A percentile compares a stretch with the other conserved stretches of the same genome.
Conservation (phyloP, 2,113 vertebrate genomes). For the Hyperoodon ampullatus region DNA sequence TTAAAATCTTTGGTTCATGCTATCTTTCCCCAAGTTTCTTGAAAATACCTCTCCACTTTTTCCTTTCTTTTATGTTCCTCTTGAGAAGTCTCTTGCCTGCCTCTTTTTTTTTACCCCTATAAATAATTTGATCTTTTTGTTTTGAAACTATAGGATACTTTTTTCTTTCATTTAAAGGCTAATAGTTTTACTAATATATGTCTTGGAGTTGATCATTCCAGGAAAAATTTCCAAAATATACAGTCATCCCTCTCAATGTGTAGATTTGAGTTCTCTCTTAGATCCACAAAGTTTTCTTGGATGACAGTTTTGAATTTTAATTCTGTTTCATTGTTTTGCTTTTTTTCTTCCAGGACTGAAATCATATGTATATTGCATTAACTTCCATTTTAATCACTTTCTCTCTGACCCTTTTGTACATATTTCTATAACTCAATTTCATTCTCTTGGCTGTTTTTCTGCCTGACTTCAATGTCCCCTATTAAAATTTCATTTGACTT, state of each 20-base stretch:
- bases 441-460: neutral
- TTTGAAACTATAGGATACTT: neutral
- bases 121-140: neutral
- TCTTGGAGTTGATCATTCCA: neutral
- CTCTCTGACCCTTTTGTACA: neutral
- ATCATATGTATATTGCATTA: neutral
- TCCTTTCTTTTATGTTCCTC: neutral
- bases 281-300: neutral
- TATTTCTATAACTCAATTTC: constrained; percentile 26
- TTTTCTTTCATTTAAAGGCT: neutral
- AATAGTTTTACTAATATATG: neutral
- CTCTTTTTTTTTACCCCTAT: neutral
- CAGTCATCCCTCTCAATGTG: too few species aligned
- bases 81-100: neutral
- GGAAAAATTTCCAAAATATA: neutral
- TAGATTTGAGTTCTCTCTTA: neutral
- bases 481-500: constrained; percentile 48
- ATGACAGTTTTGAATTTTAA: neutral
- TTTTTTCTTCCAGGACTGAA: neutral
- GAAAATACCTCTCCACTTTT: neutral
- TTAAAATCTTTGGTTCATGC: neutral
- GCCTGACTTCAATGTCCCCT: neutral
- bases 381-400: neutral
- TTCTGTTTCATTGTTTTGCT: neutral
- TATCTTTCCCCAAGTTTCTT: neutral